Evolutionary conservation across 53 echinoderm and acorn worm species (phyloP), one percentile per base, ranked within the genome.

Genomic region (Stichopus horrens): DNA sequence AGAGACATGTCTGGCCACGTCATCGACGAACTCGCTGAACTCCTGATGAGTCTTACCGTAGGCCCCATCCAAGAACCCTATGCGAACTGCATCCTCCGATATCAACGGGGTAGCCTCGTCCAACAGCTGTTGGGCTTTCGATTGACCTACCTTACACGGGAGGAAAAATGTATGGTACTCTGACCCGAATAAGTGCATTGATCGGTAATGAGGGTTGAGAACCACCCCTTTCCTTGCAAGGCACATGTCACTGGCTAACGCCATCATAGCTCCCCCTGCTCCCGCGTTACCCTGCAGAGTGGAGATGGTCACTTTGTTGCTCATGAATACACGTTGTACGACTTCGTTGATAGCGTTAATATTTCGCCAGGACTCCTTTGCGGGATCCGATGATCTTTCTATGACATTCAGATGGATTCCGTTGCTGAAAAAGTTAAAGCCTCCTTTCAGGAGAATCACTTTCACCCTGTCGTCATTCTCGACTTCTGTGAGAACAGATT

Each of bases 311-410:
- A 76, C 52, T 54, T 76, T 76, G 13, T 54, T 51, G 16, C 77
- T 76, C 77, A 76, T 76, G 77, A 76, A 76, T 76, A 76, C 37
- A 76, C 77, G 77, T 16, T 76, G 77, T 76, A 76, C 77, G 13
- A 76, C 77, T 14, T 76, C 77, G 77, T 76, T 76, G 77, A 76
- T 76, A 20, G 77, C 77, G 77, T 76, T 76, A 9, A 76, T 76
- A 76, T 76, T 76, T 54, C 77, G 37, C 77, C 77, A 76, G 23
- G 77, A 76, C 21, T 76, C 77, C 13, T 76, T 13, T 7, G 77
- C 51, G 13, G 77, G 77, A 76, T 76, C 77, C 14, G 23, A 13
- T 13, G 37, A 51, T 5, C 23, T 51, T 54, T 76, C 77, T 23
- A 76, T 76, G 8, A 76, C 77, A 51, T 76, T 76, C 8, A 76